A percentile compares a stretch with the other conserved stretches of the same genome.
phyloP scores from a whole-genome alignment of 2,113 vertebrate species.

The cattle (Bos taurus) region DNA sequence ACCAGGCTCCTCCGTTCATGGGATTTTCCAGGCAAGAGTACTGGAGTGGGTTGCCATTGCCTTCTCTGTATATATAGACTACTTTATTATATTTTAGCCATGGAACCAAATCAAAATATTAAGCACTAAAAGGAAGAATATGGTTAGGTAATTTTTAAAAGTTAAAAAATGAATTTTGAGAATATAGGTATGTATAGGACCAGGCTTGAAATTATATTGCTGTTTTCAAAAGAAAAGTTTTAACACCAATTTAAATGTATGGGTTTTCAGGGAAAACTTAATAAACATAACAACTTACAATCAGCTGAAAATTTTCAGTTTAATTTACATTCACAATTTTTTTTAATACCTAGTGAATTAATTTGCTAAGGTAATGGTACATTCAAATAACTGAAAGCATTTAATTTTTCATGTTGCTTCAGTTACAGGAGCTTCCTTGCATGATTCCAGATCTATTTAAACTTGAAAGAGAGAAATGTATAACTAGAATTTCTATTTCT shows the following conservation, averaged over 20 bases:
- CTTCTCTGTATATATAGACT: background rate
- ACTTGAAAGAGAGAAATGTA: background rate
- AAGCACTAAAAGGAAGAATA: background rate
- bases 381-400: background rate
- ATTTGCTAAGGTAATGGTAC: background rate
- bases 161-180: background rate
- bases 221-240: background rate
- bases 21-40: background rate
- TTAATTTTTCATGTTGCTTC: background rate
- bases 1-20: rapidly evolving
- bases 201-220: background rate
- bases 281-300: background rate
- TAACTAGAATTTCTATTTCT: background rate
- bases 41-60: background rate
- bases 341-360: background rate
- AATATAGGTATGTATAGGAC: background rate
- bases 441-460: background rate
- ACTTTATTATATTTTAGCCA: slow-evolving; percentile 32
- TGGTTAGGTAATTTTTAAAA: slow-evolving; percentile 52
- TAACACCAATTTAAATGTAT: background rate
- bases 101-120: slow-evolving; percentile 58
- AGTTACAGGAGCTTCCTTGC: background rate
- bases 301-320: background rate
- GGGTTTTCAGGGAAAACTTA: background rate
- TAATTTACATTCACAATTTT: background rate